Percentiles rank a stretch among this genome's conserved stretches.
phyloP scores from a whole-genome alignment of 2,888 invertebrate species.

The Emesis furor region DNA sequence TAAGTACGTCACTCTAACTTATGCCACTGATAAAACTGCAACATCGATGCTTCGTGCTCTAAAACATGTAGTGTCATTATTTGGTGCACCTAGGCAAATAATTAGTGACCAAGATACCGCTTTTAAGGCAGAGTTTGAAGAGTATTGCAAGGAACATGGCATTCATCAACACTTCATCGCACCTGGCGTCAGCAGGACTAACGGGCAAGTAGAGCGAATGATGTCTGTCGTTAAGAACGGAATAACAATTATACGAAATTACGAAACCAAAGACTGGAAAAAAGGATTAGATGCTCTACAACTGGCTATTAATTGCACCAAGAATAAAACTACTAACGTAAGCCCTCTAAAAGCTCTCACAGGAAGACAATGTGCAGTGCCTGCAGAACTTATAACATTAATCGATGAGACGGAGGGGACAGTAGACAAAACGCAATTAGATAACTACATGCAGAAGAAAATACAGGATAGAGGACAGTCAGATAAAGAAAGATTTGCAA shows the following conservation, averaged over 20 bases:
- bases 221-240: slow-evolving; percentile 44
- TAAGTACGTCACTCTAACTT: too few species aligned
- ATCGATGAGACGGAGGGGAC: slow-evolving; percentile 28
- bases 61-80: too few species aligned
- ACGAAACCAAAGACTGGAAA: slow-evolving; percentile 62
- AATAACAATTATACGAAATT: slow-evolving; percentile 62
- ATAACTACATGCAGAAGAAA: background rate
- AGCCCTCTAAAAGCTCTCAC: slow-evolving; percentile 57
- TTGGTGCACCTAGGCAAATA: too few species aligned
- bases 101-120: too few species aligned
- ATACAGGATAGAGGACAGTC: background rate
- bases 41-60: too few species aligned
- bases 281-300: slow-evolving; percentile 48
- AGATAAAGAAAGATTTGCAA: slow-evolving; percentile 43
- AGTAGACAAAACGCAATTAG: background rate
- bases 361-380: slow-evolving; percentile 52
- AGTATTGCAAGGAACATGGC: too few species aligned
- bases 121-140: too few species aligned
- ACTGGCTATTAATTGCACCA: slow-evolving; percentile 59
- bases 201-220: slow-evolving; percentile 19
- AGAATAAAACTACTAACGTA: slow-evolving; percentile 52
- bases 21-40: too few species aligned
- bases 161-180: too few species aligned
- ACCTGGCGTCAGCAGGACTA: background rate
- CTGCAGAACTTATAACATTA: slow-evolving; percentile 43